Evolutionary conservation across 2,113 vertebrate species (phyloP).

Genomic region (Apodemus speciosus): DNA sequence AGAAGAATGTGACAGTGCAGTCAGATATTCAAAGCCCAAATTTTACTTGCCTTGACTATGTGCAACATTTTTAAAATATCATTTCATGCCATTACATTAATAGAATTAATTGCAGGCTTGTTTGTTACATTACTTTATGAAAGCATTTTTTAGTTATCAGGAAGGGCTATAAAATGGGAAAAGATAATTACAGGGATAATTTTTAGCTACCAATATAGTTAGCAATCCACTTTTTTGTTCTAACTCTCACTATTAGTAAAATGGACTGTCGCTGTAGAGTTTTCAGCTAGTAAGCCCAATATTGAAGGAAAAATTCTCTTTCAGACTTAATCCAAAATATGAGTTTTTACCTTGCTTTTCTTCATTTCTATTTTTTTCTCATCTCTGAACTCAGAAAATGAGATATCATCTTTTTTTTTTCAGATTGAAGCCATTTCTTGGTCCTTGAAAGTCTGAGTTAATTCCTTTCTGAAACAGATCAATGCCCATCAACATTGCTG

Average conservation of each 20-base stretch:
- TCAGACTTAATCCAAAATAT: slow-evolving; percentile 38
- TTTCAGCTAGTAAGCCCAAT: slow-evolving; percentile 24
- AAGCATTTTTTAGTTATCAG: slow-evolving; percentile 54
- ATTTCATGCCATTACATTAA: slow-evolving; percentile 80
- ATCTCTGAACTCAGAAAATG: slow-evolving; percentile 60
- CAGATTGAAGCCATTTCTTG: background rate
- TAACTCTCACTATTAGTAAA: slow-evolving; percentile 1
- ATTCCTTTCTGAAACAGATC: slow-evolving; percentile 77
- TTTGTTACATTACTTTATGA: slow-evolving; percentile 76
- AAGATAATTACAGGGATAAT: slow-evolving; percentile 46
- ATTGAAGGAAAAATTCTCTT: background rate
- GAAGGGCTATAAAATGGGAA: slow-evolving; percentile 23
- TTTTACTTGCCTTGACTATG: slow-evolving; percentile 83
- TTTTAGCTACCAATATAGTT: slow-evolving; percentile 71
- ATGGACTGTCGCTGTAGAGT: background rate
- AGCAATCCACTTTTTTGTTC: slow-evolving; percentile 58
- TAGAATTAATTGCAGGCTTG: slow-evolving; percentile 75
- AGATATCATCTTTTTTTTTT: slow-evolving; percentile 58
- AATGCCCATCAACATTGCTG: slow-evolving; percentile 51
- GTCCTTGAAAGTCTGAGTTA: slow-evolving; percentile 67
- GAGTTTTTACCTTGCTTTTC: slow-evolving; percentile 41
- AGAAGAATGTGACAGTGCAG: slow-evolving; percentile 81
- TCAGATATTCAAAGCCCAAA: slow-evolving; percentile 82
- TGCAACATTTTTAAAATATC: slow-evolving; percentile 83
- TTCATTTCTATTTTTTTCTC: slow-evolving; percentile 26